These are phyloP conservation scores for Neoseiulus cucumeris DNA, from an alignment of 1,140 invertebrate genomes.

Conservation along the genomic window DNA sequence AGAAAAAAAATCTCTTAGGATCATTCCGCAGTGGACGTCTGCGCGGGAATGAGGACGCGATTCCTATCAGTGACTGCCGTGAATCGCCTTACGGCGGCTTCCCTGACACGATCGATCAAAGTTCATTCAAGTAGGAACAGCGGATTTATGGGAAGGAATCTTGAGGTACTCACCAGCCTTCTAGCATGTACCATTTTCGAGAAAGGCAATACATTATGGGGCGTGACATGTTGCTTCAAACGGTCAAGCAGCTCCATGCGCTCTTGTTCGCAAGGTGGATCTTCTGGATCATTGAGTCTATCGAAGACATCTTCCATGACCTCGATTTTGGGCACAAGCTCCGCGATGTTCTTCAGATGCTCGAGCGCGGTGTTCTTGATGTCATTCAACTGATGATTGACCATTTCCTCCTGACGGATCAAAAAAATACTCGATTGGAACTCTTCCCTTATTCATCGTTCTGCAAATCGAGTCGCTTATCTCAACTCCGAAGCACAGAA, in stretches of 20 bases:
- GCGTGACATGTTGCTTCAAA: neutral
- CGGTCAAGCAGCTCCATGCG: neutral
- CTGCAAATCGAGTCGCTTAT: too few species aligned
- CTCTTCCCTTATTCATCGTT: too few species aligned
- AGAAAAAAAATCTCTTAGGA: neutral
- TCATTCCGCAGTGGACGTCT: too few species aligned
- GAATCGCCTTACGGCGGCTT: too few species aligned
- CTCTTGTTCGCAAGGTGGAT: neutral
- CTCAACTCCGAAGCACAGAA: too few species aligned
- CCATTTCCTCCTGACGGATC: too few species aligned
- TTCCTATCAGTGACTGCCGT: too few species aligned
- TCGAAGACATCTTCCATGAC: constrained; percentile 9
- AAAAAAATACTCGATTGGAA: too few species aligned
- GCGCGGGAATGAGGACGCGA: too few species aligned
- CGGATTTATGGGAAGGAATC: too few species aligned
- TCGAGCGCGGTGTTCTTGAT: neutral
- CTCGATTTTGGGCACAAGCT: neutral
- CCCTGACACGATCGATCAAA: too few species aligned
- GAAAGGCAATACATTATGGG: neutral
- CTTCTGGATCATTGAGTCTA: neutral
- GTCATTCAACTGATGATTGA: neutral
- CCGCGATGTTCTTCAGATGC: neutral
- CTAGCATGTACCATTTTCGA: neutral
- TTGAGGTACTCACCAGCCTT: neutral
- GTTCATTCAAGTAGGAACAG: too few species aligned